These are phyloP conservation scores for Rhombomys opimus DNA, from an alignment of 2,113 vertebrate species.

Conservation along the genomic window DNA sequence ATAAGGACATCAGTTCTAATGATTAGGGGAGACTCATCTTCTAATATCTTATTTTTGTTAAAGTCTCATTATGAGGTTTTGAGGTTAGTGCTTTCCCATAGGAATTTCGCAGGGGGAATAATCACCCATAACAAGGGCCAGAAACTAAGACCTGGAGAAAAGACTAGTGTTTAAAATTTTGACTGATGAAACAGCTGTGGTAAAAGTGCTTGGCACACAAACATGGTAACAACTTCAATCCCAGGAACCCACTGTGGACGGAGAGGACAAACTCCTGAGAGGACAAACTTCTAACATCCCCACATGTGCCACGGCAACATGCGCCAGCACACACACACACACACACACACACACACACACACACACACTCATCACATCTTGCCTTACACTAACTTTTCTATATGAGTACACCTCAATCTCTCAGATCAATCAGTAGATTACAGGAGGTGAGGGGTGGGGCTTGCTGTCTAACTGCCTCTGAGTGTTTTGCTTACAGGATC, in stretches of 20 bases:
- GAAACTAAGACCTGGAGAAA: background rate
- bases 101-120: background rate
- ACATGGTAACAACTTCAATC: background rate
- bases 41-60: conserved; percentile 7
- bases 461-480: conserved; percentile 1
- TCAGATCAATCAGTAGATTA: background rate
- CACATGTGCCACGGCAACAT: background rate
- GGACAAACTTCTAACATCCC: background rate
- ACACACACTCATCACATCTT: background rate
- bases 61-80: background rate
- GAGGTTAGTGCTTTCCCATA: background rate
- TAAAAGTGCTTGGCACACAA: background rate
- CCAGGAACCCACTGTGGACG: background rate
- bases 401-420: background rate
- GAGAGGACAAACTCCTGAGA: background rate
- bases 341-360: background rate
- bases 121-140: background rate
- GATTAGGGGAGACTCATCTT: background rate
- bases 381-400: background rate
- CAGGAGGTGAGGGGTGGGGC: conserved; percentile 22
- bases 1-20: background rate
- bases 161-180: background rate
- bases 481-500: conserved; percentile 33
- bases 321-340: background rate
- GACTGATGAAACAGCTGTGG: background rate